Percentiles rank a stretch among this genome's conserved stretches.
These are phyloP conservation scores for Oriolus oriolus DNA, from an alignment of 2,113 vertebrate species.

Conservation along the genomic window DNA sequence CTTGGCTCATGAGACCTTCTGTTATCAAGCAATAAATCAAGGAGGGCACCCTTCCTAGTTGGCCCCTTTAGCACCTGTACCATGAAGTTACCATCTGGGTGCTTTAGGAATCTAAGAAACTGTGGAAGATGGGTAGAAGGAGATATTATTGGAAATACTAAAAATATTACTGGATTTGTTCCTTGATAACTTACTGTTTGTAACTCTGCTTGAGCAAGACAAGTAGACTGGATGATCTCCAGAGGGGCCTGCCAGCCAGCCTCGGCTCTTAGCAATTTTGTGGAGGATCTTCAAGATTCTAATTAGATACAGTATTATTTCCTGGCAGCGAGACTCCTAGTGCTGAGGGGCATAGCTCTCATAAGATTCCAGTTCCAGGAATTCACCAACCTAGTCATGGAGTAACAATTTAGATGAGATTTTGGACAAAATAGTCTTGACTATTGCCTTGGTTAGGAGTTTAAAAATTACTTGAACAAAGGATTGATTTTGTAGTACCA, in stretches of 20 bases:
- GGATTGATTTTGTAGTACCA: background rate
- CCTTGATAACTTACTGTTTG: background rate
- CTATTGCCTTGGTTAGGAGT: background rate
- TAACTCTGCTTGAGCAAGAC: background rate
- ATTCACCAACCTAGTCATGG: background rate
- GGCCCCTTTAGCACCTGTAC: background rate
- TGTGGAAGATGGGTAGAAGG: background rate
- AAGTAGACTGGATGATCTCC: background rate
- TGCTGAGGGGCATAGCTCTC: background rate
- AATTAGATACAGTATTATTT: background rate
- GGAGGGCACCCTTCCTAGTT: background rate
- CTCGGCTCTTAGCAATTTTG: background rate
- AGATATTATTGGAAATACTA: background rate
- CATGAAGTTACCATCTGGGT: background rate
- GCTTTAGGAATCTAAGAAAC: background rate
- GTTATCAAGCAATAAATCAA: background rate
- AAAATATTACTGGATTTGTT: background rate
- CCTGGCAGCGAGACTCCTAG: background rate
- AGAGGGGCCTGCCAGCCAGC: background rate
- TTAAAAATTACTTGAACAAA: background rate
- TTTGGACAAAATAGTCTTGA: background rate
- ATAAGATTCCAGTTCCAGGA: background rate
- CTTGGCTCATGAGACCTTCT: background rate
- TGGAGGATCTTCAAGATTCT: background rate
- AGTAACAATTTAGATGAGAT: background rate